phyloP scores from a whole-genome alignment of 1,140 invertebrate genomes.

The Drosophila pruinosa region DNA sequence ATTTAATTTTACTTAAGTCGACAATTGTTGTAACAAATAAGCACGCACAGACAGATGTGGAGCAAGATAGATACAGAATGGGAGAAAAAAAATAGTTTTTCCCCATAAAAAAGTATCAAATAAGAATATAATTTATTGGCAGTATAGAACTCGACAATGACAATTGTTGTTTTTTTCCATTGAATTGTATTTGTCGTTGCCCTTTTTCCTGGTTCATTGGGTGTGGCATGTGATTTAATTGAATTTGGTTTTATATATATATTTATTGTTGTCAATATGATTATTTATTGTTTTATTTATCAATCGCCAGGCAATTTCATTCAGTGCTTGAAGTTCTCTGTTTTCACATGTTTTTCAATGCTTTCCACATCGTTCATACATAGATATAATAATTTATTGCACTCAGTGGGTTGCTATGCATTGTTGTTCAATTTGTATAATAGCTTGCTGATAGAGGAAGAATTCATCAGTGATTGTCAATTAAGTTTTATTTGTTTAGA shows the following conservation, averaged over 20 bases:
- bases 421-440: slow-evolving; percentile 53
- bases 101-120: slow-evolving; percentile 35
- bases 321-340: slow-evolving; percentile 26
- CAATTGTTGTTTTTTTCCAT: slow-evolving; percentile 71
- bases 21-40: slow-evolving; percentile 68
- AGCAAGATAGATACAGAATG: slow-evolving; percentile 6
- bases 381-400: slow-evolving; percentile 36
- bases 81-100: slow-evolving; percentile 54
- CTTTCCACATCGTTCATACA: neutral
- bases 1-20: slow-evolving; percentile 82
- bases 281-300: slow-evolving; percentile 76
- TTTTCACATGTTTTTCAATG: neutral
- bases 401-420: slow-evolving; percentile 29
- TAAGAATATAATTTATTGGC: slow-evolving; percentile 80
- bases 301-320: slow-evolving; percentile 40
- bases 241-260: slow-evolving; percentile 67
- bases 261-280: slow-evolving; percentile 49
- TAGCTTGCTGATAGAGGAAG: slow-evolving; percentile 7
- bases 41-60: slow-evolving; percentile 13
- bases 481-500: slow-evolving; percentile 30
- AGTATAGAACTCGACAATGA: slow-evolving; percentile 66
- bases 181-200: neutral
- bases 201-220: neutral
- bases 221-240: slow-evolving; percentile 47
- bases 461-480: slow-evolving; percentile 41